phyloP scores from a whole-genome alignment of 2,797 vertebrate species.

The Diglossa cyanea region DNA sequence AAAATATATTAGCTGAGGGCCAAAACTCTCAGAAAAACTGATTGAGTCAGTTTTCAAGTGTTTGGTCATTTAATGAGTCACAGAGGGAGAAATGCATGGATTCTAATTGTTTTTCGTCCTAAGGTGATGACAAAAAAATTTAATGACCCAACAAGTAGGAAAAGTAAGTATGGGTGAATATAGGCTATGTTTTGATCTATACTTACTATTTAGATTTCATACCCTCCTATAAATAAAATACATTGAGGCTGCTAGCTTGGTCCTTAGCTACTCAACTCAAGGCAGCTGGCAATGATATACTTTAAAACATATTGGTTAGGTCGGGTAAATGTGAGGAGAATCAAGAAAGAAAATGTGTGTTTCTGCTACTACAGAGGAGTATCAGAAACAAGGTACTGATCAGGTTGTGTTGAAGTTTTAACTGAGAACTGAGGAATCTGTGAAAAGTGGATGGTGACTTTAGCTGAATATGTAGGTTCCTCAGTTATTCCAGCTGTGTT shows the following conservation, averaged over 20 bases:
- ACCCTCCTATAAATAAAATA: not conserved
- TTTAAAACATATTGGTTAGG: not conserved
- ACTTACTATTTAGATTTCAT: not conserved
- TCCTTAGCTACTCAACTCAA: not conserved
- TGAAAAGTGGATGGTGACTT: not conserved
- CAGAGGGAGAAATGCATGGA: not conserved
- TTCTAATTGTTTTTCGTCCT: not conserved
- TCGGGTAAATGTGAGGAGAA: not conserved
- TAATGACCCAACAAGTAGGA: not conserved
- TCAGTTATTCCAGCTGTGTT: slow-evolving; percentile 20
- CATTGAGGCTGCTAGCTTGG: not conserved
- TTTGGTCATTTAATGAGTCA: not conserved
- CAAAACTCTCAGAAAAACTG: not conserved
- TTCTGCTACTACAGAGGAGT: not conserved
- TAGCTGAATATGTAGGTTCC: not conserved
- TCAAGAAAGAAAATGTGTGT: not conserved
- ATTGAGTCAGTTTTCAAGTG: not conserved
- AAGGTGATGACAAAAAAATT: not conserved
- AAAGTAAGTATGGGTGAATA: not conserved
- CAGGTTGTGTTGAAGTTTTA: not conserved
- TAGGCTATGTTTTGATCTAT: not conserved
- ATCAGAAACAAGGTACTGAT: not conserved
- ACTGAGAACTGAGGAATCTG: not conserved
- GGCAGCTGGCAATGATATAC: not conserved
- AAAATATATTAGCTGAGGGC: not conserved